These are phyloP conservation scores for Boulengeromyrus knoepffleri DNA, from an alignment of 2,113 vertebrate genomes.

Conservation along the genomic window DNA sequence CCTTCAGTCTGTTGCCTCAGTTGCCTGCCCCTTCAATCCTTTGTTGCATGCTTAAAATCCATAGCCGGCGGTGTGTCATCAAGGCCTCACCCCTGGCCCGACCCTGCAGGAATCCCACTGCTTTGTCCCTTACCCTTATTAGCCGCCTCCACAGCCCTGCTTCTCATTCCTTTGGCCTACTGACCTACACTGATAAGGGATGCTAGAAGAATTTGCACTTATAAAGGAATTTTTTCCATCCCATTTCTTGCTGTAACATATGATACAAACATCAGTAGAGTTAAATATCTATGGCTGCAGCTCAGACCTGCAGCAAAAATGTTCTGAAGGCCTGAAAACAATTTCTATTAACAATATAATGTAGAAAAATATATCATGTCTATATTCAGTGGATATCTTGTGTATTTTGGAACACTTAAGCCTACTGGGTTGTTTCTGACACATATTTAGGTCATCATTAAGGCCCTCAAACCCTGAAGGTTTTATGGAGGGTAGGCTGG, in stretches of 20 bases:
- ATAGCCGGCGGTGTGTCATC: background rate
- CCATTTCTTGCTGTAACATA: background rate
- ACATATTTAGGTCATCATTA: background rate
- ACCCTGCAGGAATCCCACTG: background rate
- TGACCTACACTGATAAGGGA: background rate
- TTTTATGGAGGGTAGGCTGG: background rate
- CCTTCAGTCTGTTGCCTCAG: conserved; percentile 15
- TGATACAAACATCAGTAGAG: background rate
- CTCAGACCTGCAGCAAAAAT: background rate
- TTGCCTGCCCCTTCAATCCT: conserved; percentile 22
- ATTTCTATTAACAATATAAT: background rate
- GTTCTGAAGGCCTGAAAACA: background rate
- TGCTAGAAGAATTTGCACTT: background rate
- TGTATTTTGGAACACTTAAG: background rate
- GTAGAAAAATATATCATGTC: background rate
- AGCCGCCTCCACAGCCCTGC: background rate
- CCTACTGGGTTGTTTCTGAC: background rate
- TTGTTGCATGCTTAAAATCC: conserved; percentile 1
- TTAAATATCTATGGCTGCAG: background rate
- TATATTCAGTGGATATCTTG: background rate
- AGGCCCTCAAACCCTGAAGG: background rate
- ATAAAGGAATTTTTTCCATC: background rate
- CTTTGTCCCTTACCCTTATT: background rate
- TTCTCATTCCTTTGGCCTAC: conserved; percentile 10
- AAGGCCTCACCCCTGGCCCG: background rate